Evolutionary conservation across 2,113 vertebrate genomes (phyloP).

Genomic region (Hoplias malabaricus): DNA sequence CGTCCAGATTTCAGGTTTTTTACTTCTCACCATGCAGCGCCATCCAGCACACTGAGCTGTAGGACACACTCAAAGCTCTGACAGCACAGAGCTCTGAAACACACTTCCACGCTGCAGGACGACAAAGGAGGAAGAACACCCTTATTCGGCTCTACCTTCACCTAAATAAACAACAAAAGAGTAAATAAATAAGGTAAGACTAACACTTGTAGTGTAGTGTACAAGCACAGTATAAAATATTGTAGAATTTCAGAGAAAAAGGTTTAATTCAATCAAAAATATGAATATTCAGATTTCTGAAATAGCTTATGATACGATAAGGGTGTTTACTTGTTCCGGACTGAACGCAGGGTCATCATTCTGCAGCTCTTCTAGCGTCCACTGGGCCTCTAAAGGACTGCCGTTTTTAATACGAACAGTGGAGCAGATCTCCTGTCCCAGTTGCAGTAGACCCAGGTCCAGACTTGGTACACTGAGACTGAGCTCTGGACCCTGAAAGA

Average conservation of each 20-base stretch:
- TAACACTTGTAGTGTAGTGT: neutral
- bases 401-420: slow-evolving; percentile 77
- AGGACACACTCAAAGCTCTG: slow-evolving; percentile 80
- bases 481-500: slow-evolving; percentile 83
- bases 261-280: too few relatives aligned
- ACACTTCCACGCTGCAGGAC: slow-evolving; percentile 69
- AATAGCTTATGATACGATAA: too few relatives aligned
- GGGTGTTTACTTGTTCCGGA: slow-evolving; percentile 55
- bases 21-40: slow-evolving; percentile 79
- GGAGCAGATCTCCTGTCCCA: slow-evolving; percentile 64
- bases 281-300: too few relatives aligned
- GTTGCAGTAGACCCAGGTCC: slow-evolving; percentile 79
- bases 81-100: slow-evolving; percentile 72
- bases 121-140: slow-evolving; percentile 78
- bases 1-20: neutral
- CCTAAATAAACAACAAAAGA: slow-evolving; percentile 49
- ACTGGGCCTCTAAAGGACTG: slow-evolving; percentile 79
- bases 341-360: neutral
- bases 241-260: too few relatives aligned
- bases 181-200: neutral
- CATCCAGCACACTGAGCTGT: slow-evolving; percentile 81
- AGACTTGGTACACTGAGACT: slow-evolving; percentile 75
- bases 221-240: too few relatives aligned
- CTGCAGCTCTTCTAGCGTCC: slow-evolving; percentile 75
- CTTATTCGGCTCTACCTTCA: slow-evolving; percentile 73